Evolutionary conservation across 2,113 vertebrate species (phyloP), one percentile per base, ranked within the genome.

Genomic region (Ophiodon elongatus): DNA sequence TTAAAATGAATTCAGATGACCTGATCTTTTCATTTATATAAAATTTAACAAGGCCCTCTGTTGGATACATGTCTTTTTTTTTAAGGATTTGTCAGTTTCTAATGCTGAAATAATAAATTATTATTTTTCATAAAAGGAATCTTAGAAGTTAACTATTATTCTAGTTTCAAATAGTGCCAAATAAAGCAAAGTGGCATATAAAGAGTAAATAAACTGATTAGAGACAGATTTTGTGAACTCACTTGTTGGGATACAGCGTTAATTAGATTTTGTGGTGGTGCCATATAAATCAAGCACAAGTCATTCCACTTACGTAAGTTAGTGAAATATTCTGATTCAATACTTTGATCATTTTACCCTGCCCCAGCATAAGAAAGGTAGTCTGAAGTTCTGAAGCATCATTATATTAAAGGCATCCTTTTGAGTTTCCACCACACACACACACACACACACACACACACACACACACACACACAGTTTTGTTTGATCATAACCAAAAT

Each of bases 331-430:
- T 57, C 33, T 25, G 13, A 78, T 68, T 54, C 69, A 6, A 66
- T 67, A 14, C 56, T 85, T 79, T 79, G 52, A 79, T 73, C n/a
- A n/a, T 71, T 70, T 64, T 39, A 41, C 10, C 9, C 33, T 62
- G 52, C 14, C 17, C 7, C 4, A 15, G 29, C 2, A 31, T 13
- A 35, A 9, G 4, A 19, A 29, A 66, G 52, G 19, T 59, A 77
- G 35, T 76, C 67, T 76, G 71, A 80, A 63, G 37, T 60, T 59
- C 27, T 59, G 69, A n/a, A 45, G 45, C 59, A 68, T 75, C 10
- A 6, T 75, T 57, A 57, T 76, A 57, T 33, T 56, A 13, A 72
- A 75, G 9, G 31, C 33, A 37, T 17, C 9, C 8, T 35, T 73
- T 69, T 68, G 1, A 73, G n/a, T 21, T 54, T 73, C 31, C 43